phyloP scores from a whole-genome alignment of 2,113 vertebrate genomes.

The Gadus macrocephalus region DNA sequence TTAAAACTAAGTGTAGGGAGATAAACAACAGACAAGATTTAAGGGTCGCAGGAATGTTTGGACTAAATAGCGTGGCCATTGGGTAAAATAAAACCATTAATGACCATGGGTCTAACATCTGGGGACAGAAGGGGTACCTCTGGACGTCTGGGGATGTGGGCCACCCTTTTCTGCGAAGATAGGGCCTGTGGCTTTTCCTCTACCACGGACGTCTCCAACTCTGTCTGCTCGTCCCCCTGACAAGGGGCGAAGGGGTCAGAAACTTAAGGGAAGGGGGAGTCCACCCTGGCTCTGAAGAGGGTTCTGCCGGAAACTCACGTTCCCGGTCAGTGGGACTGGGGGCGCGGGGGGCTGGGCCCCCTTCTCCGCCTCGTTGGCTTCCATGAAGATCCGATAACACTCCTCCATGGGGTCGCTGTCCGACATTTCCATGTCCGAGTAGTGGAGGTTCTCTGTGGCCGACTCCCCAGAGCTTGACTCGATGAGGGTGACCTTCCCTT shows the following conservation, averaged over 20 bases:
- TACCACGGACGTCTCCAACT: constrained; percentile 25
- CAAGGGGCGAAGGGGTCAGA: not conserved
- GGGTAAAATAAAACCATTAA: too few relatives aligned
- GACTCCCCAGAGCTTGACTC: constrained; percentile 55
- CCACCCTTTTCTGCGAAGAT: constrained; percentile 63
- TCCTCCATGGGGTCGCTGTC: constrained; percentile 75
- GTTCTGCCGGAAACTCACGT: not conserved
- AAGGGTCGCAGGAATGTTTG: too few relatives aligned
- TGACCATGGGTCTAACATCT: not conserved
- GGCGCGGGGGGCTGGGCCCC: constrained; percentile 8
- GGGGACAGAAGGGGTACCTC: constrained; percentile 49
- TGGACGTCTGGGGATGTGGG: constrained; percentile 62
- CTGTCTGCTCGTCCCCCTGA: constrained; percentile 25
- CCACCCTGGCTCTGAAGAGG: not conserved
- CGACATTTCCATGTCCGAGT: constrained; percentile 66
- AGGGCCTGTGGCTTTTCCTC: constrained; percentile 27
- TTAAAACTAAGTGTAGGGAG: too few relatives aligned
- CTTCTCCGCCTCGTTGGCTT: constrained; percentile 48
- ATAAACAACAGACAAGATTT: too few relatives aligned
- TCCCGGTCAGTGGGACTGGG: too few relatives aligned
- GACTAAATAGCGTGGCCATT: too few relatives aligned
- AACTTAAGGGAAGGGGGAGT: not conserved
- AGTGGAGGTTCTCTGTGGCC: constrained; percentile 24
- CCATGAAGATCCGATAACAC: constrained; percentile 76
- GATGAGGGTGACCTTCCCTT: constrained; percentile 18